Evolutionary conservation across 2,797 vertebrate species (phyloP).

Genomic region (Anisognathus igniventris): DNA sequence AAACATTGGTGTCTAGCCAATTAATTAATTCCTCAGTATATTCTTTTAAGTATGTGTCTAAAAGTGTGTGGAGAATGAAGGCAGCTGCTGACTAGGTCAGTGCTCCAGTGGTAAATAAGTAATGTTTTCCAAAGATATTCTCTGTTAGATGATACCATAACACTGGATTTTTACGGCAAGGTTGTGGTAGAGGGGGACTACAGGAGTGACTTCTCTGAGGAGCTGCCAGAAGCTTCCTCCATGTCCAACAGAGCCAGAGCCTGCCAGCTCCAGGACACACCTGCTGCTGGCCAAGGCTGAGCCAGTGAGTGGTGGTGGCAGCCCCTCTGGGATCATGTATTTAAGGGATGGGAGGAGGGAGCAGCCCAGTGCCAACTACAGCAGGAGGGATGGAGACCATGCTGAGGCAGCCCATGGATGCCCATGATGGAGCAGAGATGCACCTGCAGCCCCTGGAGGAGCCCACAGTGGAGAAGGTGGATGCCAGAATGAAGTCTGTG

Average conservation of each 20-base stretch:
- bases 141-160: neutral
- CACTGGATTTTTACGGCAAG: neutral
- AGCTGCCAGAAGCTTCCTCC: neutral
- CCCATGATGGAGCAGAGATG: neutral
- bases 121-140: neutral
- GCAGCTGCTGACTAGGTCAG: neutral
- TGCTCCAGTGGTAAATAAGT: neutral
- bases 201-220: neutral
- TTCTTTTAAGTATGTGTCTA: neutral
- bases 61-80: neutral
- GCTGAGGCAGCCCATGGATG: neutral
- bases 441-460: neutral
- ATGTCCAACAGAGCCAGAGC: neutral
- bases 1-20: neutral
- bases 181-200: rapidly evolving
- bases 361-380: neutral
- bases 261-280: neutral
- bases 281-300: neutral
- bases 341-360: neutral
- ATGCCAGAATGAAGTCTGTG: neutral
- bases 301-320: neutral
- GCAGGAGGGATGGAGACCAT: neutral
- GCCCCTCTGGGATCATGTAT: neutral
- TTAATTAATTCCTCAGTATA: neutral
- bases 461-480: neutral